Percentiles rank a stretch among this genome's conserved stretches.
These are phyloP conservation scores for Xenopus laevis DNA, from an alignment of 2,113 vertebrate species.

Conservation along the genomic window DNA sequence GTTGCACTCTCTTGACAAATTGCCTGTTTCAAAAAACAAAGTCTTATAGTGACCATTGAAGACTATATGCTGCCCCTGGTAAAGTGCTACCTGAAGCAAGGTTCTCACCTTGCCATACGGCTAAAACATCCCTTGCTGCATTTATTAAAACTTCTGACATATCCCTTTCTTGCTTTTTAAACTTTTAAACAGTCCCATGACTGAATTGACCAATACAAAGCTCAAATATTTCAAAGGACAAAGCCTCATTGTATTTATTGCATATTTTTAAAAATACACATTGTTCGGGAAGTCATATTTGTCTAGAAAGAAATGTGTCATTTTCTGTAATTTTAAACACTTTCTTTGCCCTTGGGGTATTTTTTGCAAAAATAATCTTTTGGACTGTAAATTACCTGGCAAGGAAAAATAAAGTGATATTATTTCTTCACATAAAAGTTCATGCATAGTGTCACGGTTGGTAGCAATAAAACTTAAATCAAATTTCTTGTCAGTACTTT, in stretches of 20 bases:
- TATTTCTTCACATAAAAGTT: slow-evolving; percentile 47
- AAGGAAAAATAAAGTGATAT: slow-evolving; percentile 44
- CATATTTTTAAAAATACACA: not conserved
- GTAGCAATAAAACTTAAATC: slow-evolving; percentile 25
- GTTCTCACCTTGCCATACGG: too few relatives aligned
- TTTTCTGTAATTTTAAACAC: slow-evolving; percentile 20
- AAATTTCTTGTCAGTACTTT: slow-evolving; percentile 18
- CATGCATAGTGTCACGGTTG: slow-evolving; percentile 24
- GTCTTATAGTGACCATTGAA: too few relatives aligned
- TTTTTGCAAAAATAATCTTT: slow-evolving; percentile 36
- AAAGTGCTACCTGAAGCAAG: too few relatives aligned
- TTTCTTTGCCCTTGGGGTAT: slow-evolving; percentile 35
- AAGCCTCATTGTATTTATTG: not conserved
- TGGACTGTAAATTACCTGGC: slow-evolving; percentile 36
- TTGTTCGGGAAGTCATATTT: too few relatives aligned
- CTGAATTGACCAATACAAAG: not conserved
- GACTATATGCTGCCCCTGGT: too few relatives aligned
- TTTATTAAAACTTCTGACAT: too few relatives aligned
- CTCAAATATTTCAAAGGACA: not conserved
- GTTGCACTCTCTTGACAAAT: too few relatives aligned
- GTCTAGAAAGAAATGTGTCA: too few relatives aligned
- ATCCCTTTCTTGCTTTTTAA: too few relatives aligned
- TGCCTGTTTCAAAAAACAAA: too few relatives aligned
- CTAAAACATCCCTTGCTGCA: too few relatives aligned
- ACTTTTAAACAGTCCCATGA: too few relatives aligned